Evolutionary conservation across 2,113 vertebrate species (phyloP).

Genomic region (Callipepla californica): DNA sequence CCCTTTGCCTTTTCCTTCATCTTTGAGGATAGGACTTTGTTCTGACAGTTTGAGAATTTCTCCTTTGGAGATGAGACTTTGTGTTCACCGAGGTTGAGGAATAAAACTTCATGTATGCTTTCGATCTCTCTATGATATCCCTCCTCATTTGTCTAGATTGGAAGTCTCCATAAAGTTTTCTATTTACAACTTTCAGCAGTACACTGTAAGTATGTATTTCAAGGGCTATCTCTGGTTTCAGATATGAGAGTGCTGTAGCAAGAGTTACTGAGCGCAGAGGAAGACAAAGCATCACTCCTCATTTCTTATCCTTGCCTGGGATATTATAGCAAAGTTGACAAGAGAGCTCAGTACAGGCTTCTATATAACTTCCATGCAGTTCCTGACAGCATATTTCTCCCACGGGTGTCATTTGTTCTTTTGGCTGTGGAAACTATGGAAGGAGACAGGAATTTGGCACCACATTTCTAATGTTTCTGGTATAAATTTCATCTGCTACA

Average conservation of each 20-base stretch:
- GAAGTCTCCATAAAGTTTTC: neutral
- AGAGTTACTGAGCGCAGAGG: neutral
- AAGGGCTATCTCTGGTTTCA: neutral
- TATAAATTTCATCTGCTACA: neutral
- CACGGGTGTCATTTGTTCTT: neutral
- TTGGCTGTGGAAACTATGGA: slow-evolving; percentile 26
- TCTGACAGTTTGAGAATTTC: neutral
- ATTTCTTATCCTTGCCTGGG: neutral
- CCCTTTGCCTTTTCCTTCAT: neutral
- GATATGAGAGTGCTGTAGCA: neutral
- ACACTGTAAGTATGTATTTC: neutral
- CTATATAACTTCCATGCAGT: neutral
- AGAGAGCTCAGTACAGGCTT: neutral
- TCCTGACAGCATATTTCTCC: slow-evolving; percentile 23
- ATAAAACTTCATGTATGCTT: neutral
- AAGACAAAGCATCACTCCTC: neutral
- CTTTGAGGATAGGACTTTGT: neutral
- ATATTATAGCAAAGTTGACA: neutral
- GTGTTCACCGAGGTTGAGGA: neutral
- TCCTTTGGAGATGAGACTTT: neutral
- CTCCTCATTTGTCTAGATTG: neutral
- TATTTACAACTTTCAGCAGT: neutral
- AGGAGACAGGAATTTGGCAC: slow-evolving; percentile 27
- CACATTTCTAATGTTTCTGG: slow-evolving; percentile 5
- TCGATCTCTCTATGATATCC: neutral